Conservation (phyloP, 2,888 invertebrate genomes). For the Phymatocera aterrima region DNA sequence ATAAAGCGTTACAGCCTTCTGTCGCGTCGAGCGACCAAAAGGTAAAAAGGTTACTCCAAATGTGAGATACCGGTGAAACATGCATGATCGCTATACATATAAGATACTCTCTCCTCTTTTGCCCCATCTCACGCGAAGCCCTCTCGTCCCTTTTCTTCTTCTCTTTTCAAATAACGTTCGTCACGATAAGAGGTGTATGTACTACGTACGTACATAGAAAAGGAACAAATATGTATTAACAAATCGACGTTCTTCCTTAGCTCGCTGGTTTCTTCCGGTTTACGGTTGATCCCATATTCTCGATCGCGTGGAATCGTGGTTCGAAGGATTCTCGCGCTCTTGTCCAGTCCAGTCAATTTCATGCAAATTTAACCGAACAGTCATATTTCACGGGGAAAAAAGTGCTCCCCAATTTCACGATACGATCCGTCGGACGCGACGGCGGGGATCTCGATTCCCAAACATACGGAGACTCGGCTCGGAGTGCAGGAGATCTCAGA, state of each 20-base stretch:
- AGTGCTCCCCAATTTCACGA: no score
- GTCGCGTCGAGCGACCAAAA: constrained; percentile 44
- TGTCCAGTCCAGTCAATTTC: no score
- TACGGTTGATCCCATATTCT: no score
- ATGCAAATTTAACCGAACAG: no score
- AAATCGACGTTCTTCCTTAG: constrained; percentile 44
- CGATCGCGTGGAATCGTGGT: no score
- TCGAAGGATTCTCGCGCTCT: no score
- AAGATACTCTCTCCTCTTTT: background rate
- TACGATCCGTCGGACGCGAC: no score
- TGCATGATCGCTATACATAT: background rate
- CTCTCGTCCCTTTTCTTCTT: background rate
- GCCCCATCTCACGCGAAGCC: no score
- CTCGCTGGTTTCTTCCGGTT: no score
- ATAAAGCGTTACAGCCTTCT: constrained; percentile 56
- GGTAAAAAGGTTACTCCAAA: constrained; percentile 30
- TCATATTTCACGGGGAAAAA: no score
- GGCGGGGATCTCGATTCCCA: constrained; percentile 49
- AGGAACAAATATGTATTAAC: background rate
- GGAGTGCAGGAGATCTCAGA: background rate
- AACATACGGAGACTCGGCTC: background rate
- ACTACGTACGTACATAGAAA: background rate
- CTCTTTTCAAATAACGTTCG: background rate
- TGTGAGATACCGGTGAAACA: constrained; percentile 21
- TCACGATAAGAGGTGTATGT: constrained; percentile 10